Evolutionary conservation across 2,888 invertebrate species (phyloP), one percentile per base, ranked within the genome.

Genomic region (Pycnomerus fuliginosus): DNA sequence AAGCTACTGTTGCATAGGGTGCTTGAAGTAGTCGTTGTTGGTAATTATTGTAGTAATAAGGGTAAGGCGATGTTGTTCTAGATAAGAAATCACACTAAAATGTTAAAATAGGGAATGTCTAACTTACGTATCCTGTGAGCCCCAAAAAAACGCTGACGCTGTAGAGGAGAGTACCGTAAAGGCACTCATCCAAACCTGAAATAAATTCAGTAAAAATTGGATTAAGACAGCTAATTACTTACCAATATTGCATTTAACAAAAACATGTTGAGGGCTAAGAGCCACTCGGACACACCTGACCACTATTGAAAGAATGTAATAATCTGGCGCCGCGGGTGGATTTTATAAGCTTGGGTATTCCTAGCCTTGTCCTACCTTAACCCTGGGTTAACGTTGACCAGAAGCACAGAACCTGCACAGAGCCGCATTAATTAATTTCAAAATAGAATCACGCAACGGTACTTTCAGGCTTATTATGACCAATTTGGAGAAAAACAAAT

Each of bases 281-380:
- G n/a, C 16, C 23, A 8, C 11, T 36, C 31, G 37, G 36, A 42
- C 44, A 40, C 48, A 51, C 46, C 25, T 33, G 35, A 37, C 7
- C 37, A 36, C 44, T 36, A 34, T 25, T 37, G 50, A 51, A 56
- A 49, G 56, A 59, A 56, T 58, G 56, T 52, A 50, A 32, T 50
- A 50, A 46, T 38, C 49, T 53, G 51, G 52, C 56, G 55, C 56
- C 55, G 46, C 28, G 35, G 48, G 49, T 49, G 50, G 52, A 41
- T 52, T 54, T 59, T 61, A 54, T 59, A 61, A 59, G 44, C 53
- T 56, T 41, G 41, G 39, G 49, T 49, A 35, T 48, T 50, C 50
- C 53, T 47, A 40, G 53, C 52, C 55, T 53, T 58, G 52, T 57
- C 58, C 59, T 56, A 43, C 47, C 42, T 31, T 40, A 30, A 34